phyloP scores from a whole-genome alignment of 2,797 vertebrate species.

The Sebastes glaucus region DNA sequence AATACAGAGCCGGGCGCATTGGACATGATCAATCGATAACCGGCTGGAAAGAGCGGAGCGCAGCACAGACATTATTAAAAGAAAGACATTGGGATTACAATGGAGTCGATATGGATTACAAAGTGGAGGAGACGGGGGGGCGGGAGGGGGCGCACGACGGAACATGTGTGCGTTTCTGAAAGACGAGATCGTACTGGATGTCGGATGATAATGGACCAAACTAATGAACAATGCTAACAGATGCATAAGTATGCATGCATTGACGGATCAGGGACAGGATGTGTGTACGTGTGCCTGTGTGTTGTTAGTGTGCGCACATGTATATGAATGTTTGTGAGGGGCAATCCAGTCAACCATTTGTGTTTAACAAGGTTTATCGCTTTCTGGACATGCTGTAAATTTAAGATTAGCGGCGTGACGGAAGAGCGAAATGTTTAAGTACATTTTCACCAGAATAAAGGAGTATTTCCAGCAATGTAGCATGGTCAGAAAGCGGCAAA shows the following conservation, averaged over 20 bases:
- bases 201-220: constrained; percentile 43
- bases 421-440: background rate
- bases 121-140: constrained; percentile 34
- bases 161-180: constrained; percentile 39
- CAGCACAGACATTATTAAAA: constrained; percentile 66
- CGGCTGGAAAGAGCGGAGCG: constrained; percentile 38
- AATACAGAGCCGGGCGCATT: constrained; percentile 60
- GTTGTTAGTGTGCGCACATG: constrained; percentile 17
- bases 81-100: constrained; percentile 69
- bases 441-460: background rate
- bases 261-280: constrained; percentile 43
- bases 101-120: constrained; percentile 75
- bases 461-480: constrained; percentile 37
- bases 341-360: constrained; percentile 17
- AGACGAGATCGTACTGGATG: constrained; percentile 38
- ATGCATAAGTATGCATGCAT: constrained; percentile 51
- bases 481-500: constrained; percentile 47
- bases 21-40: constrained; percentile 74
- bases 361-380: constrained; percentile 30
- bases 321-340: constrained; percentile 58
- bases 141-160: background rate
- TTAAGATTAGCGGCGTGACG: background rate
- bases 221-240: constrained; percentile 39
- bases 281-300: constrained; percentile 26
- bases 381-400: constrained; percentile 55